phyloP scores from a whole-genome alignment of 2,113 vertebrate genomes.

The Lepus timidus region DNA sequence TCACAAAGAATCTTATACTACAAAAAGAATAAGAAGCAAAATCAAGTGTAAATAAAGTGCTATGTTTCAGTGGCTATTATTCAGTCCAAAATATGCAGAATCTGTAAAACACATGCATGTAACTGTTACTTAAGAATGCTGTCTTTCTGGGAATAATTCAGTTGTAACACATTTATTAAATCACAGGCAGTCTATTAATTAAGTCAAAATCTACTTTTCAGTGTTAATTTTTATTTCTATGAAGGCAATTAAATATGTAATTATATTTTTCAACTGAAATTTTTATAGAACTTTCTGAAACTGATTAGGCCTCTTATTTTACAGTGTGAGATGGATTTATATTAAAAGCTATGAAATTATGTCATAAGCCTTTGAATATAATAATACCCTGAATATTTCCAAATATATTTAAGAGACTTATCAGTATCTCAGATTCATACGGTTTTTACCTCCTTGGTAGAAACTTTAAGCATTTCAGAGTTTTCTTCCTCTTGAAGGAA shows the following conservation, averaged over 20 bases:
- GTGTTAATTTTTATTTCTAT: slow-evolving; percentile 30
- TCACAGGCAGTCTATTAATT: neutral
- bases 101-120: neutral
- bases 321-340: neutral
- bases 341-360: slow-evolving; percentile 39
- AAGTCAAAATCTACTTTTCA: slow-evolving; percentile 6
- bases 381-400: neutral
- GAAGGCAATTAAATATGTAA: slow-evolving; percentile 24
- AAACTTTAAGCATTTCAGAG: slow-evolving; percentile 3
- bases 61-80: neutral
- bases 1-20: neutral
- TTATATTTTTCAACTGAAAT: slow-evolving; percentile 13
- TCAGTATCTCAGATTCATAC: neutral
- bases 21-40: slow-evolving; percentile 50
- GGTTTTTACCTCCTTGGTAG: neutral
- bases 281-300: neutral
- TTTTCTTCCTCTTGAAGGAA: neutral
- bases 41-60: neutral
- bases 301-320: slow-evolving; percentile 4
- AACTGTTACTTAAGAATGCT: slow-evolving; percentile 4
- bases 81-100: slow-evolving; percentile 12
- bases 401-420: slow-evolving; percentile 36
- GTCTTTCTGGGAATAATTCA: neutral
- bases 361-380: neutral
- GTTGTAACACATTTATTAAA: slow-evolving; percentile 6